Conservation (phyloP, 2,113 vertebrate genomes). For the Indicator maculatus region DNA sequence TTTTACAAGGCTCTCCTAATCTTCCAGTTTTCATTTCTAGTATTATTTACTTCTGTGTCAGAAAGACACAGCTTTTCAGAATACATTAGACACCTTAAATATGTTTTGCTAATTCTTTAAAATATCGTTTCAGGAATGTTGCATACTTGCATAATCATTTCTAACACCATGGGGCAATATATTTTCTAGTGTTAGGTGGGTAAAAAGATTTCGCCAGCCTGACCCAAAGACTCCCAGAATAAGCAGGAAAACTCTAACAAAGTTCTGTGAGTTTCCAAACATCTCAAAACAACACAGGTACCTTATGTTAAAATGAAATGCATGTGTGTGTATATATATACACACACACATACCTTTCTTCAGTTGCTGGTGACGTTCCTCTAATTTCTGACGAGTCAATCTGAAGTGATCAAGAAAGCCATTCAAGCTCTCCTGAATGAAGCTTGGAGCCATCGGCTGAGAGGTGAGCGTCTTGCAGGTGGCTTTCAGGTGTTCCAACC, state of each 20-base stretch:
- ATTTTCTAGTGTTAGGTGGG: neutral
- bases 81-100: neutral
- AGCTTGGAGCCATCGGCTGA: slow-evolving; percentile 59
- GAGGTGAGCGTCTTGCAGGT: slow-evolving; percentile 70
- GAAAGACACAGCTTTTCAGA: neutral
- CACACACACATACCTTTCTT: slow-evolving; percentile 72
- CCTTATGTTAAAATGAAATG: neutral
- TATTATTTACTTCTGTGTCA: neutral
- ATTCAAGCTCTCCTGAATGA: slow-evolving; percentile 77
- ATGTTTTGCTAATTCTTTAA: neutral
- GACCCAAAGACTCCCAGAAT: neutral
- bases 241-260: neutral
- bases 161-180: neutral
- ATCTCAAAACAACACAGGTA: neutral
- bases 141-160: neutral
- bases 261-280: neutral
- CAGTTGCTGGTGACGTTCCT: slow-evolving; percentile 72
- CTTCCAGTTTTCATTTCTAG: neutral
- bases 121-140: neutral
- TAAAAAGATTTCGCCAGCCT: neutral
- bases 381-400: slow-evolving; percentile 75
- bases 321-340: neutral
- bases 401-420: slow-evolving; percentile 71
- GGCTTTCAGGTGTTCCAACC: slow-evolving; percentile 72
- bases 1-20: slow-evolving; percentile 4